phyloP scores from a whole-genome alignment of 2,113 vertebrate genomes.

The Gasterosteus nipponicus region DNA sequence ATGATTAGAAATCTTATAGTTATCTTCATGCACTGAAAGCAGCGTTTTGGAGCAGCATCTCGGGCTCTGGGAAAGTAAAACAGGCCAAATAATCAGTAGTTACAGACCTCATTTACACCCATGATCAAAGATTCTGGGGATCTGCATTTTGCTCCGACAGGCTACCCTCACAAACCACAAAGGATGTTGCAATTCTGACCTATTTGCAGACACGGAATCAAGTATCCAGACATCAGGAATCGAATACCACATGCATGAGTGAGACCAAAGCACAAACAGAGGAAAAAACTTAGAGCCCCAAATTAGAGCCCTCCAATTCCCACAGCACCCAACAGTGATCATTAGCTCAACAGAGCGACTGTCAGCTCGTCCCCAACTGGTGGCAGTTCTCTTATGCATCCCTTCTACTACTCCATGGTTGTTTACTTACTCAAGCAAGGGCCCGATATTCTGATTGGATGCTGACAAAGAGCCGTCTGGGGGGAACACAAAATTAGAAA shows the following conservation, averaged over 20 bases:
- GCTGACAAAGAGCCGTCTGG: constrained; percentile 69
- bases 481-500: constrained; percentile 60
- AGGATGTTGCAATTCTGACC: neutral
- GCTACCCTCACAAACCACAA: constrained; percentile 1
- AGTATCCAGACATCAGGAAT: constrained; percentile 10
- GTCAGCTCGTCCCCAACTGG: constrained; percentile 70
- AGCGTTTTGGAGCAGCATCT: neutral
- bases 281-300: constrained; percentile 27
- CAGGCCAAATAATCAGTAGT: neutral
- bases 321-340: constrained; percentile 67
- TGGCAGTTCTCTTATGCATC: constrained; percentile 74
- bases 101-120: neutral
- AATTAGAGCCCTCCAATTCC: constrained; percentile 70
- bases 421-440: constrained; percentile 76
- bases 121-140: neutral
- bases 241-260: constrained; percentile 29
- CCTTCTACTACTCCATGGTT: constrained; percentile 70
- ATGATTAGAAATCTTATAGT: neutral
- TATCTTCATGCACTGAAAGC: neutral
- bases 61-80: neutral
- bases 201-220: neutral
- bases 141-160: neutral
- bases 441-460: constrained; percentile 74
- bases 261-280: constrained; percentile 23
- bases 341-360: constrained; percentile 76